A percentile compares a stretch with the other conserved stretches of the same genome.
phyloP scores from a whole-genome alignment of 2,797 vertebrate genomes.

The Hafferia zeledoni region DNA sequence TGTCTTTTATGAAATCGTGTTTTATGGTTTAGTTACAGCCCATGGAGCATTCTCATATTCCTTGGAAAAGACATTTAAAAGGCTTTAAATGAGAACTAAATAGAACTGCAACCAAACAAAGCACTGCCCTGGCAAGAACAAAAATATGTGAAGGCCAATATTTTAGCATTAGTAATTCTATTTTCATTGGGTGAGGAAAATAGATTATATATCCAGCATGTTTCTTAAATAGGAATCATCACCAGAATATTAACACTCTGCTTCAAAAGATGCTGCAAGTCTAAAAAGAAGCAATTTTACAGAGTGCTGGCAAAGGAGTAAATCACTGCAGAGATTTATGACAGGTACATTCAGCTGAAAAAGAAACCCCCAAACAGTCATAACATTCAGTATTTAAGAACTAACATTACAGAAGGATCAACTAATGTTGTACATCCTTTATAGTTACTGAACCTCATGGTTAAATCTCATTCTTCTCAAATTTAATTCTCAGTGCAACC shows the following conservation, averaged over 20 bases:
- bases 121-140: not conserved
- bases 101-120: not conserved
- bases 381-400: not conserved
- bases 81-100: not conserved
- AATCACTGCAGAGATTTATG: not conserved
- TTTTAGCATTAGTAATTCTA: not conserved
- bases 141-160: not conserved
- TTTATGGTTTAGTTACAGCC: not conserved
- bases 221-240: not conserved
- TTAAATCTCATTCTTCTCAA: not conserved
- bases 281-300: slow-evolving; percentile 2
- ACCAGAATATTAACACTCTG: not conserved
- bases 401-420: not conserved
- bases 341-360: not conserved
- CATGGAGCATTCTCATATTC: not conserved
- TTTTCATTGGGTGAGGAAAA: not conserved
- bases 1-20: not conserved
- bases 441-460: not conserved
- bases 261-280: not conserved
- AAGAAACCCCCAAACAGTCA: not conserved
- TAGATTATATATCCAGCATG: not conserved
- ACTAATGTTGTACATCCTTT: not conserved
- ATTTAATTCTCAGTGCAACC: not conserved
- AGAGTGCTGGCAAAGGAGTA: not conserved
- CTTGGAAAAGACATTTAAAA: not conserved